Percentiles rank a stretch among this genome's conserved stretches.
Conservation (phyloP, 1,140 invertebrate genomes). For the Popillia japonica region DNA sequence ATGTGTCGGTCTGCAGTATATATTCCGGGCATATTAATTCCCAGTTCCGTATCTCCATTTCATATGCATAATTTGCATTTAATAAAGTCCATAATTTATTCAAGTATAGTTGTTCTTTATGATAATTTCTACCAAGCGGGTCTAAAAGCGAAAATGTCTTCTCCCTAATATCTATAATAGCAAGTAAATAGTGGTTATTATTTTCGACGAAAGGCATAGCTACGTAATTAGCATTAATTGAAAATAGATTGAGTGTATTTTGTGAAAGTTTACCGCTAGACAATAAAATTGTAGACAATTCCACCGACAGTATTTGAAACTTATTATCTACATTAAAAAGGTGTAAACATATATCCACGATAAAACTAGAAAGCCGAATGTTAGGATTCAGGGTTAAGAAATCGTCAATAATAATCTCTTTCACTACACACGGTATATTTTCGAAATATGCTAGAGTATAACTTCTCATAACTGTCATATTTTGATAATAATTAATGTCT, state of each 20-base stretch:
- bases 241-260: not conserved
- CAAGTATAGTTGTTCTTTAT: not conserved
- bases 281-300: too few relatives aligned
- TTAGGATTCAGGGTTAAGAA: not conserved
- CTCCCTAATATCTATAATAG: not conserved
- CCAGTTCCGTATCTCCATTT: not conserved
- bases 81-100: not conserved
- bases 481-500: not conserved
- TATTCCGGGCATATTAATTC: not conserved
- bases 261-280: not conserved
- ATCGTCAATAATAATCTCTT: not conserved
- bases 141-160: not conserved
- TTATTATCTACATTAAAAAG: not conserved
- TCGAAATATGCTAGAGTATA: not conserved
- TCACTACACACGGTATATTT: not conserved
- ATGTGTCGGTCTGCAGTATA: too few relatives aligned
- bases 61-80: not conserved
- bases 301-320: not conserved
- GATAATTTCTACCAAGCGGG: not conserved
- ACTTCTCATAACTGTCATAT: not conserved
- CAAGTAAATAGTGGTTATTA: not conserved
- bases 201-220: not conserved
- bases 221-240: not conserved
- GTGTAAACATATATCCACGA: not conserved
- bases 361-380: not conserved